Conservation (phyloP, 2,888 invertebrate species). For the Hipparchia sbordonii region DNA sequence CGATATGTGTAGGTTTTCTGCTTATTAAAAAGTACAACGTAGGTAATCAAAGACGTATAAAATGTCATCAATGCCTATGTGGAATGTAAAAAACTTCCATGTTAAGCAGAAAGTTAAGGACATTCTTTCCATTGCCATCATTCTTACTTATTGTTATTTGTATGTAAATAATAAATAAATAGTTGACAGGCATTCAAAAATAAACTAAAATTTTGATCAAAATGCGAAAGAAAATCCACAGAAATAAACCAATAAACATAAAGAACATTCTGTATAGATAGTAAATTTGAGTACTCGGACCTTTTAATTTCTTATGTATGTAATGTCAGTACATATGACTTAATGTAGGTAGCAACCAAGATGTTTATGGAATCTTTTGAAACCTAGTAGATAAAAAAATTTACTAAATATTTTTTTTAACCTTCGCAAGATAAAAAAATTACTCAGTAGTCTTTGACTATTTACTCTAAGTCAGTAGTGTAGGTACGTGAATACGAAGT, state of each 20-base stretch:
- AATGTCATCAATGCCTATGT: conserved; percentile 42
- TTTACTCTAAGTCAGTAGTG: too few species aligned
- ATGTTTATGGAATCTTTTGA: neutral
- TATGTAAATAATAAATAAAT: conserved; percentile 1
- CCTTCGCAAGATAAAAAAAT: too few species aligned
- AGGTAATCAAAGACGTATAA: conserved; percentile 5
- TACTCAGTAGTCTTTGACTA: too few species aligned
- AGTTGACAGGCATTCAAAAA: conserved; percentile 1
- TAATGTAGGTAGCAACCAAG: neutral
- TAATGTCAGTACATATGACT: neutral
- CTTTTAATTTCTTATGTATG: neutral
- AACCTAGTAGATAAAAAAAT: neutral
- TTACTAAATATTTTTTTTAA: too few species aligned
- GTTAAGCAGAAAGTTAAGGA: conserved; percentile 26
- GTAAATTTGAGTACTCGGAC: conserved; percentile 13
- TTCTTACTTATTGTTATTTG: conserved; percentile 4
- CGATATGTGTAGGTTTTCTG: conserved; percentile 52
- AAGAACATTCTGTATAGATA: conserved; percentile 7
- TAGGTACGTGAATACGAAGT: neutral
- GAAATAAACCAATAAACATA: neutral
- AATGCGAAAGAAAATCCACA: neutral
- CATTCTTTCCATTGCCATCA: conserved; percentile 22
- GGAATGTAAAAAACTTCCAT: conserved; percentile 59
- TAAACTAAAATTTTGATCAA: conserved; percentile 9
- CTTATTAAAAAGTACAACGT: conserved; percentile 27